Evolutionary conservation across 1,140 invertebrate genomes (phyloP).

Genomic region (Kradibia gibbosae): DNA sequence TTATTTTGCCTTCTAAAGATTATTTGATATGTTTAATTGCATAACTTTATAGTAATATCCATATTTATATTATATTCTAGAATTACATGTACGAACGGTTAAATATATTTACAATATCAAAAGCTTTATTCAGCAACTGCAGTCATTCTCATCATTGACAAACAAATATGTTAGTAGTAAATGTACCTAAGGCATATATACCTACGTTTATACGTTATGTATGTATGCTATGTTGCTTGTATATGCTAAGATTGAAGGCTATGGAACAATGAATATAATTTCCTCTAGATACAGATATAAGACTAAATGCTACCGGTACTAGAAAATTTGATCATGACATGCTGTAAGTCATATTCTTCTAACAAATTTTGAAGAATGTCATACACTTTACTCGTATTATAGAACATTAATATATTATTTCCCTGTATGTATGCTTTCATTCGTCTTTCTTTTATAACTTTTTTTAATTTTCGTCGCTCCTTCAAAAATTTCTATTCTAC

Average conservation of each 20-base stretch:
- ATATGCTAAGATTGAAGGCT: too few relatives aligned
- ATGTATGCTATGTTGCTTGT: too few relatives aligned
- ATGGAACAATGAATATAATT: slow-evolving; percentile 45
- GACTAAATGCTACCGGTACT: neutral
- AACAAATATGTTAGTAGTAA: neutral
- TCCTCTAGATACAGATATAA: neutral
- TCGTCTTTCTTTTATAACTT: neutral
- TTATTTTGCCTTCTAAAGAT: too few relatives aligned
- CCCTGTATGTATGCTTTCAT: neutral
- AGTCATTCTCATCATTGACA: neutral
- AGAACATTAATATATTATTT: neutral
- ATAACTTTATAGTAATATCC: too few relatives aligned
- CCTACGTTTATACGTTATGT: neutral
- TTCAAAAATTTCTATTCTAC: neutral
- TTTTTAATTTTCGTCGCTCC: slow-evolving; percentile 15
- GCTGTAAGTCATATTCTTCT: slow-evolving; percentile 27
- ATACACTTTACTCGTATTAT: slow-evolving; percentile 32
- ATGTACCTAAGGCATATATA: too few relatives aligned
- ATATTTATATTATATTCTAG: too few relatives aligned
- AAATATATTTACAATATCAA: too few relatives aligned
- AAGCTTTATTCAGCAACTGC: too few relatives aligned
- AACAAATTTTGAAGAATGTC: slow-evolving; percentile 49
- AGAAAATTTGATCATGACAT: neutral
- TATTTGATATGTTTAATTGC: too few relatives aligned
- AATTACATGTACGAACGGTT: too few relatives aligned